phyloP scores from a whole-genome alignment of 2,113 vertebrate genomes.

The Etia nguti region DNA sequence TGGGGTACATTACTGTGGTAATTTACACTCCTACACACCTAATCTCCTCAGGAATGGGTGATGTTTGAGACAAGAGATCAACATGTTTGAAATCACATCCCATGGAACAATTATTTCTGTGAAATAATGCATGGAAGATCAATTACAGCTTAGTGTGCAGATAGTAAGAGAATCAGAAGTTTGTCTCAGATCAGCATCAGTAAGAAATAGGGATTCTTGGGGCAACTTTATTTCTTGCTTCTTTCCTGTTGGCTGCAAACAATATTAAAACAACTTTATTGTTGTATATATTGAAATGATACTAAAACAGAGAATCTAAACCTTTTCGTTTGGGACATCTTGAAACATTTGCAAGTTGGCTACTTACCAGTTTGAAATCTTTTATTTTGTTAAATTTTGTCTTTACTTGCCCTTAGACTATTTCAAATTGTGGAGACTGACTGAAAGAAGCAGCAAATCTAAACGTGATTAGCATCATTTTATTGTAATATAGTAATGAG shows the following conservation, averaged over 20 bases:
- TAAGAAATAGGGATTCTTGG: not conserved
- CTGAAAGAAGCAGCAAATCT: not conserved
- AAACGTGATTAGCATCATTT: not conserved
- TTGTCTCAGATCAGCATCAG: not conserved
- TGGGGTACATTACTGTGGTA: not conserved
- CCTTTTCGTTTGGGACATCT: rapidly evolving
- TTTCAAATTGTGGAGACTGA: not conserved
- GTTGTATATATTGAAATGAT: not conserved
- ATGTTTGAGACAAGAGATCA: not conserved
- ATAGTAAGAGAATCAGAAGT: not conserved
- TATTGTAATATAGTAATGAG: not conserved
- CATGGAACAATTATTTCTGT: not conserved
- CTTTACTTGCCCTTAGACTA: not conserved
- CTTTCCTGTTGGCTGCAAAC: not conserved
- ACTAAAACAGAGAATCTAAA: not conserved
- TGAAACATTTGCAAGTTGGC: not conserved
- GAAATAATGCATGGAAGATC: not conserved
- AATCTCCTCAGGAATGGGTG: not conserved
- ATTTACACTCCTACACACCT: not conserved
- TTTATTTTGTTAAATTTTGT: not conserved
- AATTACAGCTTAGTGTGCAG: not conserved
- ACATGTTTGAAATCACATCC: not conserved
- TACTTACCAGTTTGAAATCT: not conserved
- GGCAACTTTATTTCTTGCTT: not conserved
- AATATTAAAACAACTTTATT: not conserved